Evolutionary conservation across 1,140 invertebrate species (phyloP), one percentile per base, ranked within the genome.

Genomic region (Samia ricini): DNA sequence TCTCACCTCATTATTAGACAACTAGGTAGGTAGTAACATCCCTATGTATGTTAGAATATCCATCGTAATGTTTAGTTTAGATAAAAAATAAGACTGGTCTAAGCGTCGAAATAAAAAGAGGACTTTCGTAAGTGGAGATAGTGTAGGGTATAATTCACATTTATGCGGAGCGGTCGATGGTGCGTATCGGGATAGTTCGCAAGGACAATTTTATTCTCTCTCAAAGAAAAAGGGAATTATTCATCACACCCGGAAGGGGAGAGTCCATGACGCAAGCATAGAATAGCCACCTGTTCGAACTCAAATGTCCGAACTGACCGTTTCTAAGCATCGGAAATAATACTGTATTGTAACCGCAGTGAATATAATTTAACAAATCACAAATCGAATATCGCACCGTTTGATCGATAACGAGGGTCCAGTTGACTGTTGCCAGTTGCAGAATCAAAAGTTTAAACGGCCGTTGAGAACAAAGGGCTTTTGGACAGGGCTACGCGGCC

Each of bases 371-470:
- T 42, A 15, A 12, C 33, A 15, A 42, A 15, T 42, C 15, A 42
- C 12, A 1, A 42, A 12, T 42, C 10, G 0, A 42, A 42, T 42
- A 42, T 42, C 72, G 61, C 54, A 70, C 56, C 67, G 77, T 76
- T 82, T 81, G 66, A 69, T 76, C 72, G 71, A 85, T 79, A 79
- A 64, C 61, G 71, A 86, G 85, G 88, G 88, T 88, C 85, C 85
- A 85, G 82, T 88, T 85, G 76, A 86, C 74, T 88, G 81, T 88
- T 82, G 81, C 79, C 83, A 76, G 84, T 85, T 86, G 88, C 88
- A 86, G 85, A 88, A 90, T 90, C 82, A 88, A 90, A 90, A 90
- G 88, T 90, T 90, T 90, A 90, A 90, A 90, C 88, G 88, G 84
- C 74, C 85, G 79, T 70, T 71, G 83, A 84, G 85, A 90, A 90